A percentile compares a stretch with the other conserved stretches of the same genome.
These are phyloP conservation scores for Enteromius mattozi DNA, from an alignment of 2,797 vertebrate species.

Conservation along the genomic window DNA sequence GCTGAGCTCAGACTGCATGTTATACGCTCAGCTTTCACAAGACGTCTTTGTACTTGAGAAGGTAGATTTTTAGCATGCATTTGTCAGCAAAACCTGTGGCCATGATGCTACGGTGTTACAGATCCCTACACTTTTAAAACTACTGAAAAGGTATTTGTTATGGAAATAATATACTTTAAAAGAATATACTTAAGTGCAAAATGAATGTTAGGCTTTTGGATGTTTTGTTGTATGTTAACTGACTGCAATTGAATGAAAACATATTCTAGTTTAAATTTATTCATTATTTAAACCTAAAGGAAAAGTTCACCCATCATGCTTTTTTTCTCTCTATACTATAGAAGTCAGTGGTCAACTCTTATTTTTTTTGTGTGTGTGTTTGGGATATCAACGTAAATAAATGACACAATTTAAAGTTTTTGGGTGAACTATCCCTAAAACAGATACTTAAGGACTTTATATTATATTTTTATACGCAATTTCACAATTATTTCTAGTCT, in stretches of 20 bases:
- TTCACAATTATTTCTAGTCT: too few relatives aligned
- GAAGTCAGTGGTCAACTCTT: background rate
- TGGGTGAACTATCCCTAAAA: background rate
- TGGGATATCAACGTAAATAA: background rate
- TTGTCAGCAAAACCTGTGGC: background rate
- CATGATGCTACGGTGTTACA: background rate
- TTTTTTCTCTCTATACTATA: background rate
- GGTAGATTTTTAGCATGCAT: background rate
- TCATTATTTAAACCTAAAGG: background rate
- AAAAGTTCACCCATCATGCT: background rate
- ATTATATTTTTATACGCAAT: background rate
- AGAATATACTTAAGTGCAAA: background rate
- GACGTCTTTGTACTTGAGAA: slow-evolving; percentile 24
- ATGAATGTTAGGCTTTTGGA: background rate
- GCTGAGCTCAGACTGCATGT: slow-evolving; percentile 35
- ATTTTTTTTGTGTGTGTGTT: background rate
- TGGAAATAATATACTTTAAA: background rate
- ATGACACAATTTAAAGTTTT: background rate
- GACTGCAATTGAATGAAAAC: too few relatives aligned
- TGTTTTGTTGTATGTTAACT: background rate
- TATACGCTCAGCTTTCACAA: slow-evolving; percentile 26
- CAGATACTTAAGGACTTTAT: background rate
- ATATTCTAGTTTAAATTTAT: background rate
- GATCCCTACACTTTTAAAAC: background rate
- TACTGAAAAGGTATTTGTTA: too few relatives aligned